Evolutionary conservation across 2,113 vertebrate genomes (phyloP), one percentile per base, ranked within the genome.

Genomic region (Myanophis thanlyinensis): DNA sequence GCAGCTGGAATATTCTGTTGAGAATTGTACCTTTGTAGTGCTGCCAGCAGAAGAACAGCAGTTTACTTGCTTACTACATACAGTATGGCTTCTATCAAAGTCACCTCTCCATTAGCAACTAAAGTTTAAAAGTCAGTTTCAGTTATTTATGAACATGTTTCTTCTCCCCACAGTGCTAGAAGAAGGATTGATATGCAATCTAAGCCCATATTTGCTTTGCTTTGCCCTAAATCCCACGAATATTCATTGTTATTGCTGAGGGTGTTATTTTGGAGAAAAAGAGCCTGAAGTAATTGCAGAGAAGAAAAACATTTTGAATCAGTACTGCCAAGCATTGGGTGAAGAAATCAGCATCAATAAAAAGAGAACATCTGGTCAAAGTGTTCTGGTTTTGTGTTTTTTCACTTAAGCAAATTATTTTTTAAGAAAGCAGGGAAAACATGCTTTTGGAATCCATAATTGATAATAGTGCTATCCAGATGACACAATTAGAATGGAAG

Each of bases 231-330:
- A 80, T 85, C 44, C 47, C 52, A 80, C 6, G 18, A 40, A 40
- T 80, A 80, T 80, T 80, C 35, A 40, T 80, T 80, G 67, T 18
- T 86, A 0, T 89, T 80, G 35, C 49, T 91, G 93, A 95, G 90
- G 59, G 87, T 94, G 22, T 95, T 90, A 89, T 87, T 92, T 91
- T 93, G n/a, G 12, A 90, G 87, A 94, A 95, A 92, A 96, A 44
- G 30, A 94, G 91, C 89, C 27, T 91, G 52, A 92, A 94, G 11
- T n/a, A 25, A 93, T 51, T 87, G 87, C 35, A 93, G 85, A 11
- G 62, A 6, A 4, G 73, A 22, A 88, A 89, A n/a, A 91, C 46
- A 6, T 92, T 92, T 88, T 93, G 30, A 9, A 59, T 48, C 93
- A 54, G 90, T 92, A 91, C 0, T 0, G 54, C 51, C 93, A 93